phyloP scores from a whole-genome alignment of 2,797 vertebrate species.

The Triplophysa yarkandensis region DNA sequence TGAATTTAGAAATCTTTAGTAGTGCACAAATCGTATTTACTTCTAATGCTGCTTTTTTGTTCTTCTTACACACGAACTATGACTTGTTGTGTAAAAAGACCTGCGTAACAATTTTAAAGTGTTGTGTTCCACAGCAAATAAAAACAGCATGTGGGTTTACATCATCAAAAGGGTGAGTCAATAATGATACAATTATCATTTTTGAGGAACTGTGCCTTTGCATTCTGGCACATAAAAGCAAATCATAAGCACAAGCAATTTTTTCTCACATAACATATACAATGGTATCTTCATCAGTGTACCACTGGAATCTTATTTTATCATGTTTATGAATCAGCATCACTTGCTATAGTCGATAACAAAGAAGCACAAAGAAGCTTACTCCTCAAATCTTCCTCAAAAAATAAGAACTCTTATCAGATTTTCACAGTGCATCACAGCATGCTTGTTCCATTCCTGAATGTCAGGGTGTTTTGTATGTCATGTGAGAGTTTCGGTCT shows the following conservation, averaged over 20 bases:
- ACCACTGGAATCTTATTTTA: constrained; percentile 18
- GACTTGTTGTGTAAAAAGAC: not conserved
- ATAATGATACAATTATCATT: not conserved
- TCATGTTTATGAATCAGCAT: constrained; percentile 1
- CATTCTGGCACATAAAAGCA: not conserved
- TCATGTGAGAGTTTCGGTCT: constrained; percentile 41
- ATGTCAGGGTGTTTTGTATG: constrained; percentile 45
- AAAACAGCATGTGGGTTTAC: too few species aligned
- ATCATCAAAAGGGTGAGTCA: too few species aligned
- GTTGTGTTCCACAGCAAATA: not conserved
- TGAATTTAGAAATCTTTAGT: not conserved
- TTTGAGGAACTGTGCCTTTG: not conserved
- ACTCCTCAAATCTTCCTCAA: not conserved
- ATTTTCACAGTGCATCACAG: constrained; percentile 39
- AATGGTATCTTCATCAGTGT: not conserved
- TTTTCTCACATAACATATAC: not conserved
- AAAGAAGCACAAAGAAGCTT: constrained; percentile 42
- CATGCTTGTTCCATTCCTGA: constrained; percentile 52
- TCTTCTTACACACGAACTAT: not conserved
- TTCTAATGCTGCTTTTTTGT: not conserved
- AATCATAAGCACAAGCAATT: constrained; percentile 1
- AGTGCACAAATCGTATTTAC: not conserved
- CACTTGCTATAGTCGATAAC: constrained; percentile 6
- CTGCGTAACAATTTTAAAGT: not conserved
- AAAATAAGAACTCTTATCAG: constrained; percentile 13